These are phyloP conservation scores for Gymnopithys bicolor DNA, from an alignment of 2,797 vertebrate genomes.

Conservation along the genomic window DNA sequence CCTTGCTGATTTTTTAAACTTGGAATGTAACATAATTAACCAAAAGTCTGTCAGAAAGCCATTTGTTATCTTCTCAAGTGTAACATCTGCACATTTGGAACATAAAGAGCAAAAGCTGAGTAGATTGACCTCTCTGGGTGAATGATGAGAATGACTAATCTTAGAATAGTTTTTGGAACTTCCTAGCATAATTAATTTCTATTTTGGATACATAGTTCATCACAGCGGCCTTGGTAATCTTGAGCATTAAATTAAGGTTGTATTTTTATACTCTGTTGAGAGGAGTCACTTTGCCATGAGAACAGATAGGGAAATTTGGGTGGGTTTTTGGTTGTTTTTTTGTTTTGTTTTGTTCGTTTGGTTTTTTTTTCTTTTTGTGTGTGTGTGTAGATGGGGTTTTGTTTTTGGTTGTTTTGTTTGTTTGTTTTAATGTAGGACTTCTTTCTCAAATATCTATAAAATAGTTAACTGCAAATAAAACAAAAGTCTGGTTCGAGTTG, in stretches of 20 bases:
- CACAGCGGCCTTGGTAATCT: background rate
- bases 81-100: background rate
- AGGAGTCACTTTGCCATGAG: background rate
- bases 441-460: background rate
- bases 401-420: too few species aligned
- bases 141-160: background rate
- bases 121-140: background rate
- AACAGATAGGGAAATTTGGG: background rate
- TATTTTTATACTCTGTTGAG: background rate
- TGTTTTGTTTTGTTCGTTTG: background rate
- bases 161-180: constrained; percentile 10
- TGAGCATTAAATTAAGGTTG: background rate
- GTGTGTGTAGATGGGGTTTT: too few species aligned
- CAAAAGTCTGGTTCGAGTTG: background rate
- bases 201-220: background rate
- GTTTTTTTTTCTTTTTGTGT: background rate
- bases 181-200: constrained; percentile 15
- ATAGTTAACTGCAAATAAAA: background rate
- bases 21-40: background rate
- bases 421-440: background rate
- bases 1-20: background rate
- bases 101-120: background rate
- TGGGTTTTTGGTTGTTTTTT: background rate
- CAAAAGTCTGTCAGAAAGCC: background rate
- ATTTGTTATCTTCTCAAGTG: background rate